Evolutionary conservation across 2,797 vertebrate species (phyloP).

Genomic region (Pangasius krempfi): DNA sequence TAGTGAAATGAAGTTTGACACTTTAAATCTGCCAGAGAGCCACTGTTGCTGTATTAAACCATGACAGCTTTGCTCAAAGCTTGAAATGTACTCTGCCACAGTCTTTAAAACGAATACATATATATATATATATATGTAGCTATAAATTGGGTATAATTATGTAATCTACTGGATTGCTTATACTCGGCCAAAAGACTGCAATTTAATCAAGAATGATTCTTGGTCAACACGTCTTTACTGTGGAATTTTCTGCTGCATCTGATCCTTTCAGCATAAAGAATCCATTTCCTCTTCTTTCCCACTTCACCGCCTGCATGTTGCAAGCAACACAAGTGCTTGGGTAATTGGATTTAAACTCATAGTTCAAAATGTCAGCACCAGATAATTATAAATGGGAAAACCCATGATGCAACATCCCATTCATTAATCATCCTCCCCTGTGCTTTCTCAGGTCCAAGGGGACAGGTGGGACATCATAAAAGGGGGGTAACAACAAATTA

Average conservation of each 20-base stretch:
- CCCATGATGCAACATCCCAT: conserved; percentile 64
- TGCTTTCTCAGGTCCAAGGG: not conserved
- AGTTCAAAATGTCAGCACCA: conserved; percentile 69
- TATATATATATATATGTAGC: not conserved
- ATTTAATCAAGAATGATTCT: conserved; percentile 30
- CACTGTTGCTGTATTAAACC: not conserved
- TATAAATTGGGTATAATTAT: not conserved
- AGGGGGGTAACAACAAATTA: conserved; percentile 3
- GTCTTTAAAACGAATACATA: not conserved
- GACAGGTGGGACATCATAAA: conserved; percentile 20
- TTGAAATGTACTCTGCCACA: not conserved
- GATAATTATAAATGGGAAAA: conserved; percentile 73
- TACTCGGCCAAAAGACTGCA: conserved; percentile 37
- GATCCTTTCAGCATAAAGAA: conserved; percentile 35
- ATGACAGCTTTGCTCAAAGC: not conserved
- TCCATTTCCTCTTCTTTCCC: conserved; percentile 39
- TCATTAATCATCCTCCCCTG: conserved; percentile 52
- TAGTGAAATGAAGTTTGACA: not conserved
- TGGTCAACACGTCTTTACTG: conserved; percentile 16
- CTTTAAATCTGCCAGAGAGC: not conserved
- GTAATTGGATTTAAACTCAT: conserved; percentile 77
- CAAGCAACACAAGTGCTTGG: conserved; percentile 68
- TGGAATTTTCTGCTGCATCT: conserved; percentile 22
- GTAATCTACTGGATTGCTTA: conserved; percentile 18
- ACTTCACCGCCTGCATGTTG: conserved; percentile 59